phyloP scores from a whole-genome alignment of 23 tunicate species.

The Ascidia mentula region DNA sequence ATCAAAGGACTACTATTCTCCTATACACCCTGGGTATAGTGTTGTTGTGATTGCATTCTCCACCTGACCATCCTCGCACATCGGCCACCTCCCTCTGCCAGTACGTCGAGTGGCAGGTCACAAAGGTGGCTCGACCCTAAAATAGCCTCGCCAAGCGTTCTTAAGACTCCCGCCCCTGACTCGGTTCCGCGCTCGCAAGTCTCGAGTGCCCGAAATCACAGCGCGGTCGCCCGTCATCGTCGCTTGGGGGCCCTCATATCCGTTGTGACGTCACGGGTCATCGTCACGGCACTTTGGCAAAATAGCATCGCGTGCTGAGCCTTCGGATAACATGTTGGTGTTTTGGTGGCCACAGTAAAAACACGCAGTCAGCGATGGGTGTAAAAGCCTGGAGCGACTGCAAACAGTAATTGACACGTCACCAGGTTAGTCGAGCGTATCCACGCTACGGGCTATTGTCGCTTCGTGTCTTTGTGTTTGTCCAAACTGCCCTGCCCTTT shows the following conservation, averaged over 20 bases:
- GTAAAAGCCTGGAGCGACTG: not conserved
- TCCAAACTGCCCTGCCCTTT: not conserved
- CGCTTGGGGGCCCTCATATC: not conserved
- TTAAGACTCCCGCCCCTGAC: not conserved
- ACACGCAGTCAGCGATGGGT: not conserved
- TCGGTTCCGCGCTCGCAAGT: not conserved
- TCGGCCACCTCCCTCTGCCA: not conserved
- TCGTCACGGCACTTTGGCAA: conserved; percentile 6
- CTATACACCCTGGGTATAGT: not conserved
- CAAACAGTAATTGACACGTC: not conserved
- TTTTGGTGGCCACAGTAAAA: not conserved
- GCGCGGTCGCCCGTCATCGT: not conserved
- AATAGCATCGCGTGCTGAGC: conserved; percentile 12
- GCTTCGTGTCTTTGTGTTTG: not conserved
- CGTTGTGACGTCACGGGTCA: conserved; percentile 9
- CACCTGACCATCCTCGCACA: not conserved
- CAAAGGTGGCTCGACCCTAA: not conserved
- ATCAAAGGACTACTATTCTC: not conserved
- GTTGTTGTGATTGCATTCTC: not conserved
- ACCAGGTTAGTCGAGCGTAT: not conserved
- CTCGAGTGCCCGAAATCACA: not conserved
- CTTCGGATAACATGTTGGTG: not conserved
- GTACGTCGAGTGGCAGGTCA: not conserved
- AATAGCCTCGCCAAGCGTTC: not conserved
- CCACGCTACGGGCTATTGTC: not conserved